A percentile compares a stretch with the other conserved stretches of the same genome.
Evolutionary conservation across 2,113 vertebrate genomes (phyloP).

Genomic region (Etheostoma cragini): DNA sequence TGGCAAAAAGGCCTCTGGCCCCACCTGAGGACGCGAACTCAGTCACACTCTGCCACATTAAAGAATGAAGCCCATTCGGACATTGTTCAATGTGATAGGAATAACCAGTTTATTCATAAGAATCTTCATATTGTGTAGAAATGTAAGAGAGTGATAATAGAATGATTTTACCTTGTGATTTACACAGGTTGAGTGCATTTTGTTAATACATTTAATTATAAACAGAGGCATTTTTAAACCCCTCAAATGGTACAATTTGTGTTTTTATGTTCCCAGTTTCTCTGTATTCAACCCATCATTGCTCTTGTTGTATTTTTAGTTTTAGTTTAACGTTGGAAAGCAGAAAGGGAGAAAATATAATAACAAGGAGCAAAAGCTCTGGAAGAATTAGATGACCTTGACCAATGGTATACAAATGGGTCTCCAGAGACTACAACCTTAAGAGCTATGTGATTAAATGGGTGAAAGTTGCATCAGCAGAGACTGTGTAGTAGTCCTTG

Average conservation of each 20-base stretch:
- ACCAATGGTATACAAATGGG: background rate
- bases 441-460: slow-evolving; percentile 29
- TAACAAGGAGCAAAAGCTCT: background rate
- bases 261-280: background rate
- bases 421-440: slow-evolving; percentile 25
- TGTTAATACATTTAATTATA: background rate
- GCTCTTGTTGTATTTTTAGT: background rate
- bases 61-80: background rate
- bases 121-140: background rate
- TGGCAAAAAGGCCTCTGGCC: background rate
- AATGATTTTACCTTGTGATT: background rate
- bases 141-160: background rate
- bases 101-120: background rate
- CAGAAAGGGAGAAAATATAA: background rate
- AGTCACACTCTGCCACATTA: background rate
- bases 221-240: too few species aligned
- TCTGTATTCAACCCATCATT: background rate
- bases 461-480: background rate
- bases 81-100: background rate
- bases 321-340: background rate
- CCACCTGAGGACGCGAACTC: background rate
- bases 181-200: background rate
- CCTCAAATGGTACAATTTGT: too few species aligned
- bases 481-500: slow-evolving; percentile 15
- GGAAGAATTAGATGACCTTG: background rate